These are phyloP conservation scores for Pygoscelis antarcticus DNA, from an alignment of 2,113 vertebrate genomes.

Conservation along the genomic window DNA sequence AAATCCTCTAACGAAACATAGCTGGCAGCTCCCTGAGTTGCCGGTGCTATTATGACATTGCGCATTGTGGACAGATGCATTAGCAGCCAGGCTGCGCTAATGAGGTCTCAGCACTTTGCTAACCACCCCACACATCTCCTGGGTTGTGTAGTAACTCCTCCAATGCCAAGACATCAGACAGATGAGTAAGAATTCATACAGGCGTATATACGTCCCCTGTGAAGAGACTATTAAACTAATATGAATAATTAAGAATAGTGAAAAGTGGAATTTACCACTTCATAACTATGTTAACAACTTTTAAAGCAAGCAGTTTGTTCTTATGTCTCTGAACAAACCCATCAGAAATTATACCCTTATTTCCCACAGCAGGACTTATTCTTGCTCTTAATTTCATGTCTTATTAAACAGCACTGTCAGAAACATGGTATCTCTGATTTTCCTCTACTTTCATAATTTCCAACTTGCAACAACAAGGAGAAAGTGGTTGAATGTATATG, in stretches of 20 bases:
- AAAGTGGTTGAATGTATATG: neutral
- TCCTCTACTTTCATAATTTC: neutral
- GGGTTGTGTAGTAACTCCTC: neutral
- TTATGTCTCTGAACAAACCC: neutral
- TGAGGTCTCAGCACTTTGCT: neutral
- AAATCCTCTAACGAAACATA: neutral
- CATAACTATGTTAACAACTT: neutral
- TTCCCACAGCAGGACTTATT: neutral
- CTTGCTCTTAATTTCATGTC: neutral
- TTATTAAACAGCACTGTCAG: neutral
- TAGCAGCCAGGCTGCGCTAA: neutral
- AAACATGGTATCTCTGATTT: neutral
- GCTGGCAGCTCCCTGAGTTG: neutral
- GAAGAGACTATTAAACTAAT: neutral
- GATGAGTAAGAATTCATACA: neutral
- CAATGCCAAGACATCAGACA: neutral
- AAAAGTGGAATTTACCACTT: neutral
- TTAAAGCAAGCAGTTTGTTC: neutral
- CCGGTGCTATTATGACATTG: neutral
- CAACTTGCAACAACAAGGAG: rapidly evolving
- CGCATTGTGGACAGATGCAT: neutral
- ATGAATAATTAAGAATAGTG: neutral
- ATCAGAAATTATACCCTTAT: neutral
- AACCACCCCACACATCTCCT: neutral
- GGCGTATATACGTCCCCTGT: rapidly evolving